Percentiles rank a stretch among this genome's conserved stretches.
These are phyloP conservation scores for Rhingia rostrata DNA, from an alignment of 2,888 invertebrate genomes.

Conservation along the genomic window DNA sequence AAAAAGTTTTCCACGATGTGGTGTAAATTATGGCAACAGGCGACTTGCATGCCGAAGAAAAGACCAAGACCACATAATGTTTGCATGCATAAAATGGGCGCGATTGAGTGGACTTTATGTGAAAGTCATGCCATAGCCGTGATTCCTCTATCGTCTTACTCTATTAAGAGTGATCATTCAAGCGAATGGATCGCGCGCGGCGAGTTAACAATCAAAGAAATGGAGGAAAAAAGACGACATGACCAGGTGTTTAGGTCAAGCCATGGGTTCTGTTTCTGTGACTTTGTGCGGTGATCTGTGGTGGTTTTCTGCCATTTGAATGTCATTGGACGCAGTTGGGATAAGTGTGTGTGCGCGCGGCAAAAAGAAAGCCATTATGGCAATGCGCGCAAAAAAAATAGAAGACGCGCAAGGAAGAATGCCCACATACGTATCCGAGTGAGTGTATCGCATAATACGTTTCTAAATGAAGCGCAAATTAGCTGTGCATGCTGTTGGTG, in stretches of 20 bases:
- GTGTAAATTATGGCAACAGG: conserved; percentile 40
- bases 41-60: neutral
- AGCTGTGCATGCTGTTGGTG: conserved; percentile 14
- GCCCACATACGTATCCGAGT: no score
- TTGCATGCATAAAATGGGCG: conserved; percentile 50
- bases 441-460: no score
- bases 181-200: conserved; percentile 25
- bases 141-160: conserved; percentile 35
- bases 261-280: conserved; percentile 1
- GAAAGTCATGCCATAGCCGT: conserved; percentile 48
- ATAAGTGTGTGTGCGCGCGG: neutral
- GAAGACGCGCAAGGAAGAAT: neutral
- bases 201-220: conserved; percentile 42
- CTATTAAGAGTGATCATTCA: conserved; percentile 47
- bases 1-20: conserved; percentile 23
- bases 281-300: conserved; percentile 7
- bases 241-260: conserved; percentile 55
- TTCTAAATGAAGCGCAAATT: neutral
- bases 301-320: conserved; percentile 25
- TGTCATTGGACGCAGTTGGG: conserved; percentile 32
- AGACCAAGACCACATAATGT: neutral
- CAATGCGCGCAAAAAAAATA: conserved; percentile 6
- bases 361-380: conserved; percentile 28
- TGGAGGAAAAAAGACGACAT: conserved; percentile 9
- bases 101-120: conserved; percentile 50